Base-by-base conservation (phyloP, 1,140 invertebrate genomes). In the Drosophila sucinea region DNA sequence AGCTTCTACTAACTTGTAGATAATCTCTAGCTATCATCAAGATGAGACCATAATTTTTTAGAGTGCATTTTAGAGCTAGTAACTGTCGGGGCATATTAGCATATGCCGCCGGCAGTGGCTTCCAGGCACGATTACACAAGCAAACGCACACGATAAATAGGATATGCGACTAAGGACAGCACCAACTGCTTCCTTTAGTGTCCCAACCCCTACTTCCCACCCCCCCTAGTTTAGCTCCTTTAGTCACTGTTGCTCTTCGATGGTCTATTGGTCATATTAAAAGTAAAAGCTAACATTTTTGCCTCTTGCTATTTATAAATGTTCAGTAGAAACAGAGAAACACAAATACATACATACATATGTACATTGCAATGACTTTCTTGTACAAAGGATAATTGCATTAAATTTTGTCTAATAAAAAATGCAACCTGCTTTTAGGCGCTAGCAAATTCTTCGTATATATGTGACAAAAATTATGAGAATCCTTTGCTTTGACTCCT, bases 341-440 rank as follows among this genome's bases (percentile, higher is more conserved):
- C 63, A 64, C 29, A 75, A 2, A 78, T 40, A 67, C 29, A 60
- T 30, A 66, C 66, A 70, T 60, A 70, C 62, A 67, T 25, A 77
- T 25, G 25, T 47, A 47, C 17, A 51, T 51, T 51, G 44, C 44
- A 25, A 27, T 68, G 60, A 61, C 66, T 68, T 67, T 75, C 51
- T 55, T 61, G 51, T 35, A 67, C 32, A 57, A 33, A 40, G 27
- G 57, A 83, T 86, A 86, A 86, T 77, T 77, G 72, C 69, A 70
- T 87, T 89, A 89, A 65, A 54, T 77, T 77, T 63, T 67, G 58
- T 25, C 67, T 79, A 55, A 86, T 86, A 73, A 86, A 86, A 86
- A 83, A 86, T 86, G 76, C 83, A 86, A 69, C 57, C 64, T 76
- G 82, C 82, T 87, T 87, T 87, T 87, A 86, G 79, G 83, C 83